phyloP scores from a whole-genome alignment of 2,888 invertebrate genomes.

The Lepidonotus clava region DNA sequence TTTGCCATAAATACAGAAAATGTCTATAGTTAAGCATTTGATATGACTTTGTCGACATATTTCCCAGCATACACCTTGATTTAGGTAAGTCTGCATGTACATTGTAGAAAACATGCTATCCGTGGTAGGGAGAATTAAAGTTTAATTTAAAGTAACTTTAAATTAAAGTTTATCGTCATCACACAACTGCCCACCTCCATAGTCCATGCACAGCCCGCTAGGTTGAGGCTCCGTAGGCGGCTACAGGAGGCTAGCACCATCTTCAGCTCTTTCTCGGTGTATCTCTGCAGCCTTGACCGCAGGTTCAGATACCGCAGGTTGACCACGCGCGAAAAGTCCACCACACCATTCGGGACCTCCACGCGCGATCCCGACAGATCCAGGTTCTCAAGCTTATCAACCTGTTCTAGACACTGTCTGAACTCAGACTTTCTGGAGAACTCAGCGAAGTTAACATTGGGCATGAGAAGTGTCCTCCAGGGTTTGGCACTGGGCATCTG shows the following conservation, averaged over 20 bases:
- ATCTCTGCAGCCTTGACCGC: constrained; percentile 70
- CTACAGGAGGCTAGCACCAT: constrained; percentile 71
- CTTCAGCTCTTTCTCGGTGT: constrained; percentile 66
- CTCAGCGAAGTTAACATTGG: constrained; percentile 71
- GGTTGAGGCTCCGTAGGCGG: constrained; percentile 74
- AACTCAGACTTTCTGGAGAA: constrained; percentile 69
- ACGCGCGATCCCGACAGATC: constrained; percentile 70
- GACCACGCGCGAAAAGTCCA: constrained; percentile 63
- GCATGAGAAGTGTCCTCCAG: constrained; percentile 72
- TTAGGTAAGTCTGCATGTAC: no score
- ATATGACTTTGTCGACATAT: no score
- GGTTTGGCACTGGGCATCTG: constrained; percentile 70
- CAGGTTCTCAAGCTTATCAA: constrained; percentile 66
- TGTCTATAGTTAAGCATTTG: no score
- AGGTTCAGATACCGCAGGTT: constrained; percentile 72
- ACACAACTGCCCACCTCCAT: constrained; percentile 18
- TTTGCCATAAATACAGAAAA: no score
- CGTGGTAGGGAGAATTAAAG: no score
- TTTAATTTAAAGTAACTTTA: background rate
- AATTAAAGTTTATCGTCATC: background rate
- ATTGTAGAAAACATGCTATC: no score
- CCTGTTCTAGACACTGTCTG: constrained; percentile 66
- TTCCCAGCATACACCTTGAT: no score
- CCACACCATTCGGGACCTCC: constrained; percentile 66
- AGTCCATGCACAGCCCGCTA: constrained; percentile 67